Evolutionary conservation across 1,140 invertebrate species (phyloP), one percentile per base, ranked within the genome.

Genomic region (Gryllus bimaculatus): DNA sequence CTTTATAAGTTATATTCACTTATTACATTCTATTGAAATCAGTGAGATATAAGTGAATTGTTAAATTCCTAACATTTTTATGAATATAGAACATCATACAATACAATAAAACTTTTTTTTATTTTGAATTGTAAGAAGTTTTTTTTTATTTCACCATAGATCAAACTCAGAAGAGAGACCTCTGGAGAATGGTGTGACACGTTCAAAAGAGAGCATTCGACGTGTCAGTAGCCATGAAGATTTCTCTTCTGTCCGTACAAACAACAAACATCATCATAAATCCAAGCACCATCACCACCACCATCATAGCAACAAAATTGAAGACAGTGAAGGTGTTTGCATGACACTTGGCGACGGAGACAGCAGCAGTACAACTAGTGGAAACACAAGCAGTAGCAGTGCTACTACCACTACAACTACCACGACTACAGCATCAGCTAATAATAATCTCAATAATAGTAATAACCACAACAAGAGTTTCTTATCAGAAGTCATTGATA

Each of bases 211-310:
- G 39, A 87, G 86, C 54, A 91, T 91, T 48, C 85, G 90, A 54
- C 84, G 90, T 79, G 90, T 91, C 8, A 91, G 89, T 74, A 91
- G 90, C 79, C 90, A 90, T 84, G 90, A 91, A 82, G 90, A 91
- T 84, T 90, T 92, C 82, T 81, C 79, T 76, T 76, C 48, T n/a
- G 81, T 79, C 7, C 79, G 76, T 54, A 39, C 10, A 5, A 74
- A 73, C 20, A 20, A 26, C 8, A 54, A 76, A 39, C 77, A 81
- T 54, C 54, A 66, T 66, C 54, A 66, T 18, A 76, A 12, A 15
- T 54, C 79, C 21, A 47, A 47, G 26, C 76, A 76, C 13, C 77
- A 73, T 26, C 78, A 73, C 21, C 66, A 79, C 21, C 79, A 75
- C 66, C 21, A 26, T 48, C 26, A 47, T 47, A 66, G n/a, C 54